Percentiles rank a stretch among this genome's conserved stretches.
These are phyloP conservation scores for Sphaerophoria rueppellii DNA, from an alignment of 2,888 invertebrate genomes.

Conservation along the genomic window DNA sequence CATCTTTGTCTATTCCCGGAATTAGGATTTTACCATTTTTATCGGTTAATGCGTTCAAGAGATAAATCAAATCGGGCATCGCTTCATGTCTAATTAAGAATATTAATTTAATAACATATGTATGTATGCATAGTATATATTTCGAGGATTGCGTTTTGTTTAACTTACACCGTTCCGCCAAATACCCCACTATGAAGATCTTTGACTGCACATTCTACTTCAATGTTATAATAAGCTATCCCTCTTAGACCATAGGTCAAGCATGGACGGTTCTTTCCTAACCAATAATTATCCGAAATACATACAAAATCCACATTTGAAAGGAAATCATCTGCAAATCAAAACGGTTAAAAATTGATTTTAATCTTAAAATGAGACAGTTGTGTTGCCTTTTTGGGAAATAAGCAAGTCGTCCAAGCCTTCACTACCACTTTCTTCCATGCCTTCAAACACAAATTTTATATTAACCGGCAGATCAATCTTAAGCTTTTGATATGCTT, in stretches of 20 bases:
- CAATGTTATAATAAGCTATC: constrained; percentile 94
- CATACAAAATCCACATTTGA: constrained; percentile 95
- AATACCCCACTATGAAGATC: constrained; percentile 98
- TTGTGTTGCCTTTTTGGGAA: constrained; percentile 83
- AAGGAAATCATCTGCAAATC: constrained; percentile 86
- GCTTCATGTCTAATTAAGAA: constrained; percentile 86
- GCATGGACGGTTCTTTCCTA: constrained; percentile 98
- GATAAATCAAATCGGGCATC: constrained; percentile 94
- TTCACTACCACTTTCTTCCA: constrained; percentile 99
- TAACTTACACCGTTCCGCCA: constrained; percentile 91
- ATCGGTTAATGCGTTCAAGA: constrained; percentile 93
- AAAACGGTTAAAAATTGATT: not conserved
- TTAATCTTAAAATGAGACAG: not conserved
- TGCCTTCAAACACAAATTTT: constrained; percentile 97
- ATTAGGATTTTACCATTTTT: constrained; percentile 93
- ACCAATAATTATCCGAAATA: constrained; percentile 99
- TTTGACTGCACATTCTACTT: constrained; percentile 93
- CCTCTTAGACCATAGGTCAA: constrained; percentile 98
- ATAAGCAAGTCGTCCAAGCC: constrained; percentile 94
- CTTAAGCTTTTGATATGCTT: constrained; percentile 90
- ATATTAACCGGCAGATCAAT: constrained; percentile 88
- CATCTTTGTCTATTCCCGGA: constrained; percentile 92
- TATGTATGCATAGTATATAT: too few relatives aligned
- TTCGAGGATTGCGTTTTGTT: too few relatives aligned
- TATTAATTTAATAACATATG: not conserved